phyloP scores from a whole-genome alignment of 2,888 invertebrate species.

The Caenorhabditis sinica region DNA sequence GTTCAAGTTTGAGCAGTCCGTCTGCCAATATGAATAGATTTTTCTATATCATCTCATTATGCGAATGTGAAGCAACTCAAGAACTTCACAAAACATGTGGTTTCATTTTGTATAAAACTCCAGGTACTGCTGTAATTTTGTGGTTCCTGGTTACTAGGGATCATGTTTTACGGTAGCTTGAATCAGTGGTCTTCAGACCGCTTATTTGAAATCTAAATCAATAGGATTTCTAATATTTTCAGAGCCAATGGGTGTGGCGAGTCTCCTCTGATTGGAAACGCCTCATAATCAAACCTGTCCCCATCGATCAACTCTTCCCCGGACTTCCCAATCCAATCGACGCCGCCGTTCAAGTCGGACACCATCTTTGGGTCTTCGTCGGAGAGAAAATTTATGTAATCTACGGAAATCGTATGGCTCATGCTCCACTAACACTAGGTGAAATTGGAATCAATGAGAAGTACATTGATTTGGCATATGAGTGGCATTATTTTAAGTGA shows the following conservation, averaged over 20 bases:
- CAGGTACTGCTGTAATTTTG: no score
- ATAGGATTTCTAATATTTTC: conserved; percentile 14
- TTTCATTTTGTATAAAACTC: no score
- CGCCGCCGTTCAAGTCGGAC: conserved; percentile 55
- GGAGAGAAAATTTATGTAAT: conserved; percentile 58
- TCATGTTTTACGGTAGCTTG: no score
- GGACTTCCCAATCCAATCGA: conserved; percentile 61
- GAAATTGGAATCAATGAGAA: conserved; percentile 53
- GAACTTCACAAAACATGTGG: no score
- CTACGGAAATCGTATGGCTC: conserved; percentile 47
- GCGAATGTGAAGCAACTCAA: no score
- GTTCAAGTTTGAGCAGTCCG: no score
- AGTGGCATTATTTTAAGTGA: conserved; percentile 67
- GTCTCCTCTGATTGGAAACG: conserved; percentile 50
- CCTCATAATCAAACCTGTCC: conserved; percentile 37
- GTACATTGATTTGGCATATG: conserved; percentile 64
- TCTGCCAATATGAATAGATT: no score
- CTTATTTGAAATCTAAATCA: no score
- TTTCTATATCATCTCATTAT: no score
- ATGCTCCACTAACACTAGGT: conserved; percentile 46
- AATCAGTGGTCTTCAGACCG: no score
- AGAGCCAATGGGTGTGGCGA: conserved; percentile 65
- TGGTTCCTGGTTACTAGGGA: no score
- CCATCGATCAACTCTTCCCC: conserved; percentile 47
- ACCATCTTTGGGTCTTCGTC: conserved; percentile 62